Percentiles rank a stretch among this genome's conserved stretches.
Conservation (phyloP, 2,888 invertebrate genomes). For the Rambutsinella grinnellia region DNA sequence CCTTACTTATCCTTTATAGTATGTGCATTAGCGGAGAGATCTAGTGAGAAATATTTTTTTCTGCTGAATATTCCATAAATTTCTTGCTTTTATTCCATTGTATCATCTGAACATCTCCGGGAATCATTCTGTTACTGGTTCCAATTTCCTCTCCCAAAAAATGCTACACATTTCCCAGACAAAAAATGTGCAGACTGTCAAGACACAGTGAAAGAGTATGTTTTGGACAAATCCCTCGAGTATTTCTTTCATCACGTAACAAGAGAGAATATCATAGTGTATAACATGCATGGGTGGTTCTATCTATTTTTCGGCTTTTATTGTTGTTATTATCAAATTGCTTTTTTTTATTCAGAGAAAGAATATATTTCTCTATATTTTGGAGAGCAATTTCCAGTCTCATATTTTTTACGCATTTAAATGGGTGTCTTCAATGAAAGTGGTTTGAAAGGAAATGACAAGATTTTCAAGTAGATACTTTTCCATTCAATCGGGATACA, state of each 20-base stretch:
- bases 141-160: constrained; percentile 38
- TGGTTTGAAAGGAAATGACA: too few species aligned
- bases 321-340: too few species aligned
- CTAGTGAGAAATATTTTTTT: constrained; percentile 23
- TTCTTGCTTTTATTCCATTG: constrained; percentile 6
- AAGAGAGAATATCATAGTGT: constrained; percentile 12
- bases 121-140: constrained; percentile 18
- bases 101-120: constrained; percentile 6
- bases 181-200: constrained; percentile 9
- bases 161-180: background rate
- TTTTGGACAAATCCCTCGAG: constrained; percentile 36
- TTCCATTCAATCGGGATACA: too few species aligned
- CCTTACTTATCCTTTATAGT: too few species aligned
- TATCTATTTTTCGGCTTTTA: constrained; percentile 15
- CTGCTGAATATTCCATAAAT: constrained; percentile 20
- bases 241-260: constrained; percentile 41
- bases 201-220: background rate
- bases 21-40: too few species aligned
- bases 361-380: too few species aligned
- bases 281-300: constrained; percentile 29
- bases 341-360: too few species aligned
- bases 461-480: too few species aligned
- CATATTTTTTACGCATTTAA: too few species aligned
- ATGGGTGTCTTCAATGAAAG: too few species aligned
- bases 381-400: too few species aligned